A percentile compares a stretch with the other conserved stretches of the same genome.
Evolutionary conservation across 92 coral and sea anemone species (phyloP).

Genomic region (Parazoanthus darwini): DNA sequence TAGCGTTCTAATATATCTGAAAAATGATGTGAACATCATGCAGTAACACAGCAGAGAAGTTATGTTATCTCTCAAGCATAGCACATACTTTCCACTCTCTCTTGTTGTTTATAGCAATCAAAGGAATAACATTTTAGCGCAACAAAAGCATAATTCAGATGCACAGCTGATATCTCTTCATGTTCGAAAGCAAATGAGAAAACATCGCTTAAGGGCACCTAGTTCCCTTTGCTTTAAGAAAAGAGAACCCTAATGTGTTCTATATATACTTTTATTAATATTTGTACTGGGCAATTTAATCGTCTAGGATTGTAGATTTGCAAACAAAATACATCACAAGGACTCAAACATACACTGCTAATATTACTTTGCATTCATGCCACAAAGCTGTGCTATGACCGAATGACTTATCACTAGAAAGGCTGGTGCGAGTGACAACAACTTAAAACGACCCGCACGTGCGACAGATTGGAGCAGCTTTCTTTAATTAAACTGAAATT

Average conservation of each 20-base stretch:
- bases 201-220: constrained; percentile 39
- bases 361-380: neutral
- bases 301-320: neutral
- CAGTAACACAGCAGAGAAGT: neutral
- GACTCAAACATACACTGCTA: neutral
- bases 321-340: neutral
- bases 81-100: neutral
- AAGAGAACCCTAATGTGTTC: constrained; percentile 27
- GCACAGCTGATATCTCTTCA: constrained; percentile 43
- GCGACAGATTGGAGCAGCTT: constrained; percentile 10
- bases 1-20: neutral
- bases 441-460: neutral
- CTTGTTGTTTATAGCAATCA: constrained; percentile 34
- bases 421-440: neutral
- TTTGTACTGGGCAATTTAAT: neutral
- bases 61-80: neutral
- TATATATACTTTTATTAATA: constrained; percentile 36
- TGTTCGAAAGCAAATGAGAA: constrained; percentile 24
- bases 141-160: constrained; percentile 37
- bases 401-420: too few species aligned
- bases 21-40: neutral
- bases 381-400: neutral
- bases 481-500: constrained; percentile 34
- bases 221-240: neutral
- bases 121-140: constrained; percentile 44